Evolutionary conservation across 2,797 vertebrate species (phyloP).

Genomic region (Mus minutoides): DNA sequence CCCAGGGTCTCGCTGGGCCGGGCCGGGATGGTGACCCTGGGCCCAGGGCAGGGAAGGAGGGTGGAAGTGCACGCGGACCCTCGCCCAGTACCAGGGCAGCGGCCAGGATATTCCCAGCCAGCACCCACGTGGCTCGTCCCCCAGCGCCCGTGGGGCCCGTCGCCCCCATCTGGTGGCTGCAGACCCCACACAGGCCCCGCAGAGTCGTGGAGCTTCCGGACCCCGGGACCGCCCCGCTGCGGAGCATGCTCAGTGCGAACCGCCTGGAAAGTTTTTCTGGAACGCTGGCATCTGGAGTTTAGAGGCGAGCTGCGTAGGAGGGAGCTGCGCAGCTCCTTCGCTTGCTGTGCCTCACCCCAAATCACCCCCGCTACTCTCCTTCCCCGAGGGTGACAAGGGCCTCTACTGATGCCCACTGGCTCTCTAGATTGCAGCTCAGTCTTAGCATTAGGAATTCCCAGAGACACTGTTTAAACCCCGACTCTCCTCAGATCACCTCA

Average conservation of each 20-base stretch:
- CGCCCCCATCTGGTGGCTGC: fast-evolving
- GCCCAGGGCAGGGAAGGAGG: neutral
- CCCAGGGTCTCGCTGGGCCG: neutral
- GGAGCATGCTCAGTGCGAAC: constrained; percentile 78
- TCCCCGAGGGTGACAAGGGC: too few relatives aligned
- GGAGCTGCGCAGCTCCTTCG: neutral
- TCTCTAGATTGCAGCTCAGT: neutral
- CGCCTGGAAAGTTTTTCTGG: constrained; percentile 59
- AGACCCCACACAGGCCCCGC: neutral
- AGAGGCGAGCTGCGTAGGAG: neutral
- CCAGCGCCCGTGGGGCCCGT: constrained; percentile 34
- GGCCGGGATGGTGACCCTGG: neutral
- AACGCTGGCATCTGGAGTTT: neutral
- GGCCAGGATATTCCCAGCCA: constrained; percentile 55
- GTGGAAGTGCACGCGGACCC: neutral
- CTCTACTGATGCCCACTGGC: fast-evolving
- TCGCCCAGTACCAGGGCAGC: constrained; percentile 5
- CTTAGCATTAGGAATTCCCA: neutral
- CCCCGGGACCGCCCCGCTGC: constrained; percentile 73
- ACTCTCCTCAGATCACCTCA: neutral
- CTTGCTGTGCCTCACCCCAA: neutral
- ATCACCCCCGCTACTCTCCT: fast-evolving
- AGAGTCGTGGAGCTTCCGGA: constrained; percentile 68
- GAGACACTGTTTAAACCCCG: too few relatives aligned
- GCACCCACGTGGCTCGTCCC: constrained; percentile 4